A percentile compares a stretch with the other conserved stretches of the same genome.
These are phyloP conservation scores for Dolichotis patagonum DNA, from an alignment of 2,113 vertebrate genomes.

Conservation along the genomic window DNA sequence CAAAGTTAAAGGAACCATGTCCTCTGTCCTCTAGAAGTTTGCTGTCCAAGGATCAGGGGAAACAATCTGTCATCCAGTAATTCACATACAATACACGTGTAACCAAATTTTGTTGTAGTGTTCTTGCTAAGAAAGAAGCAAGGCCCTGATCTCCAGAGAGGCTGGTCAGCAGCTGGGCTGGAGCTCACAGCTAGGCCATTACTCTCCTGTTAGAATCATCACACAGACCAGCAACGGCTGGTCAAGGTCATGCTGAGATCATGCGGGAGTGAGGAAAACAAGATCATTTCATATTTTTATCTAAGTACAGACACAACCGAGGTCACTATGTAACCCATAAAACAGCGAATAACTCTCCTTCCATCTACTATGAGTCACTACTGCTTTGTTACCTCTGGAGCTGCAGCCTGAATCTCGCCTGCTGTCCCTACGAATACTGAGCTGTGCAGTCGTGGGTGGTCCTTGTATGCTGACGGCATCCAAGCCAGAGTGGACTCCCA, in stretches of 20 bases:
- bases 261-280: background rate
- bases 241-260: background rate
- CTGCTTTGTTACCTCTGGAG: background rate
- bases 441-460: background rate
- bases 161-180: background rate
- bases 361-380: background rate
- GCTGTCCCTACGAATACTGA: background rate
- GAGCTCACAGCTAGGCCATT: background rate
- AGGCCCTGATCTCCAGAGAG: background rate
- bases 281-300: background rate
- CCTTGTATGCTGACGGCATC: background rate
- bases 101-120: background rate
- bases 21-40: background rate
- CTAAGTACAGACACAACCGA: background rate
- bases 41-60: background rate
- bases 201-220: background rate
- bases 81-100: background rate
- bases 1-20: background rate
- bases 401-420: background rate
- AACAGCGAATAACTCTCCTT: background rate
- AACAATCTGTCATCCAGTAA: background rate
- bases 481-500: background rate
- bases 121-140: background rate
- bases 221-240: background rate
- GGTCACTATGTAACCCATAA: background rate